These are phyloP conservation scores for Leptodirus hochenwartii DNA, from an alignment of 2,888 invertebrate species.

Conservation along the genomic window DNA sequence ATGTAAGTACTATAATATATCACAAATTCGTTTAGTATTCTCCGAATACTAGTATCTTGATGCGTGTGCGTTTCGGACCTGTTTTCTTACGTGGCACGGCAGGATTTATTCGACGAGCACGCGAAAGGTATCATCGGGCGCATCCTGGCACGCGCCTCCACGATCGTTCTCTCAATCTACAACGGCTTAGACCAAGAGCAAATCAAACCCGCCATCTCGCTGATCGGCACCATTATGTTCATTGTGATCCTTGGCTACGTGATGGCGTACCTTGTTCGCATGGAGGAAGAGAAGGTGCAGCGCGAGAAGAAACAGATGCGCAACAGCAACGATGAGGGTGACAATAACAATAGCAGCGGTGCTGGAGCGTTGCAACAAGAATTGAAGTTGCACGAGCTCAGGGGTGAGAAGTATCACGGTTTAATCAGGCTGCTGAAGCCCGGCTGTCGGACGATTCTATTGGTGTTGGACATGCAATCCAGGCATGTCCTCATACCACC, in stretches of 20 bases:
- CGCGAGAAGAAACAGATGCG: conserved; percentile 23
- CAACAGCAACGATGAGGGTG: conserved; percentile 26
- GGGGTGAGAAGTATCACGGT: conserved; percentile 90
- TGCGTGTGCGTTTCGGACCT: too few relatives aligned
- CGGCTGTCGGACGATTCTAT: conserved; percentile 82
- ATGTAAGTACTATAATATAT: conserved; percentile 40
- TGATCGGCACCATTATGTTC: conserved; percentile 58
- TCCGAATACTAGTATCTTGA: too few relatives aligned
- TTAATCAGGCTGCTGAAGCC: conserved; percentile 83
- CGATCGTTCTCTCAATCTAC: conserved; percentile 51
- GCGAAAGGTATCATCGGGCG: conserved; percentile 53
- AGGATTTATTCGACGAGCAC: conserved; percentile 66
- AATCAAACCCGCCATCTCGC: conserved; percentile 58
- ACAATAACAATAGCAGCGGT: conserved; percentile 22
- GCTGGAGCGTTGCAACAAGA: conserved; percentile 34
- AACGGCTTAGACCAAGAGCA: conserved; percentile 60
- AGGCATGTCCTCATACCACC: conserved; percentile 72
- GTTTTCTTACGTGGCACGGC: too few relatives aligned
- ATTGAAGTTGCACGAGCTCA: conserved; percentile 72
- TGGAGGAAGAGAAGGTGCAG: conserved; percentile 11
- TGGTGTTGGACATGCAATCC: conserved; percentile 78
- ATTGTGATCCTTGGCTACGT: conserved; percentile 66
- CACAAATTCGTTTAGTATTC: too few relatives aligned
- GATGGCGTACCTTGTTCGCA: conserved; percentile 59
- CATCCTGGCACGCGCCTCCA: conserved; percentile 42